Base-by-base conservation (phyloP, 53 echinoderm and acorn worm genomes). In the Zoroaster sp. region DNA sequence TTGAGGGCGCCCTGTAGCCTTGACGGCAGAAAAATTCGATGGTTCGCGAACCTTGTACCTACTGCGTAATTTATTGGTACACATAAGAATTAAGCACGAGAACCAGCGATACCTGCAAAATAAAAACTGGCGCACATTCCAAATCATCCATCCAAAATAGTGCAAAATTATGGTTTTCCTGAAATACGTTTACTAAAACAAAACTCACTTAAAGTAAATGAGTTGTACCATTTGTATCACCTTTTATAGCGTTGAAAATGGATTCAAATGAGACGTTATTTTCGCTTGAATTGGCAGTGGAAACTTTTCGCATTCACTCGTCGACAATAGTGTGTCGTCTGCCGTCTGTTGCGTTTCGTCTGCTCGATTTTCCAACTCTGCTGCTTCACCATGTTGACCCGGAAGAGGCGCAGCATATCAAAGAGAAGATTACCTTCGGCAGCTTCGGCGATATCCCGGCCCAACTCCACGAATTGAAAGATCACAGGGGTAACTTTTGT, bases 331-430 rank as follows among this genome's bases (percentile, higher is more conserved):
- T 80, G 36, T 97, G 98, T 83, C 94, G 95, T 73, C 89, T 97
- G 83, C 98, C 98, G 31, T 88, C 98, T 2, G 89, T 97, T 30
- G 98, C 98, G 33, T 93, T 97, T 66, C 88, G 98, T 18, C 83
- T 97, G 31, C 91, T 97, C 9, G 98, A 97, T 71, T 97, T 94
- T 72, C 98, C 98, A 53, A 92, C 98, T 3, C 81, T 97, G 15
- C 69, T 97, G 30, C 73, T 97, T 30, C 91, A 96, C 36, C 95
- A 97, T 35, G 40, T 97, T 43, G 95, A 94, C 3, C 75, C 88
- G 23, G 72, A n/a, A 13, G 91, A 94, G 46, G 78, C 52, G 20
- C 35, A 75, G 34, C 74, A 72, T 44, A 46, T 95, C 31, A 95
- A 93, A 69, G 74, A 87, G 37, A 52, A 55, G 73, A 83, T 73